Conservation (phyloP, 2,797 vertebrate species). For the Muscicapa striata region DNA sequence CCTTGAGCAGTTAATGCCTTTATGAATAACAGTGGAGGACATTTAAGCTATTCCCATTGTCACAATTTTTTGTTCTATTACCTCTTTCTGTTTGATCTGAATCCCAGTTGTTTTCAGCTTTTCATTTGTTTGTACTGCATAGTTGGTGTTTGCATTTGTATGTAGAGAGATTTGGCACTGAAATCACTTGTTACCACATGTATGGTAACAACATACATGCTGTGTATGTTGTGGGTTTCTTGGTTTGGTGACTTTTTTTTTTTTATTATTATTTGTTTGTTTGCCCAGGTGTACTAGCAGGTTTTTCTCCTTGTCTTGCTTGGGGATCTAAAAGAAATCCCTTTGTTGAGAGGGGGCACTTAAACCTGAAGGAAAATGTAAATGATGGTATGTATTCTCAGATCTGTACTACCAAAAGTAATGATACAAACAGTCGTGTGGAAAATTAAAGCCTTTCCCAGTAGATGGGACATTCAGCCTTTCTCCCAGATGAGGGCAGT, state of each 20-base stretch:
- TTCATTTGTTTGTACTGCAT: not conserved
- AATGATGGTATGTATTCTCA: not conserved
- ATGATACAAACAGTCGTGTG: not conserved
- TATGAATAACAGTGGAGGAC: not conserved
- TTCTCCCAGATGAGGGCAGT: slow-evolving; percentile 66
- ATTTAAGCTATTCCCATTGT: not conserved
- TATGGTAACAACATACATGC: too few species aligned
- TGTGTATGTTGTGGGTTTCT: not conserved
- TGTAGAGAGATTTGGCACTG: not conserved
- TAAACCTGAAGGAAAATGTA: not conserved
- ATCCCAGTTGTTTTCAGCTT: not conserved
- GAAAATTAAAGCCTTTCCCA: not conserved
- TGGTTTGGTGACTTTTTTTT: not conserved
- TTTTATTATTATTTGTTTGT: not conserved
- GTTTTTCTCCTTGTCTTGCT: not conserved
- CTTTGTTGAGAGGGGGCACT: not conserved
- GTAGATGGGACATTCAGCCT: not conserved
- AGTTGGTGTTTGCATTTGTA: not conserved
- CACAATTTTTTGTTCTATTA: not conserved
- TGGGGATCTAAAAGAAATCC: not conserved
- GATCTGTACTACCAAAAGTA: not conserved
- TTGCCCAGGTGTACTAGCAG: not conserved
- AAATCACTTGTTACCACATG: not conserved
- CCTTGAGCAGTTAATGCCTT: not conserved
- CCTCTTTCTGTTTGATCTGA: not conserved